Conservation (phyloP, 2,797 vertebrate species). For the Mus minutoides region DNA sequence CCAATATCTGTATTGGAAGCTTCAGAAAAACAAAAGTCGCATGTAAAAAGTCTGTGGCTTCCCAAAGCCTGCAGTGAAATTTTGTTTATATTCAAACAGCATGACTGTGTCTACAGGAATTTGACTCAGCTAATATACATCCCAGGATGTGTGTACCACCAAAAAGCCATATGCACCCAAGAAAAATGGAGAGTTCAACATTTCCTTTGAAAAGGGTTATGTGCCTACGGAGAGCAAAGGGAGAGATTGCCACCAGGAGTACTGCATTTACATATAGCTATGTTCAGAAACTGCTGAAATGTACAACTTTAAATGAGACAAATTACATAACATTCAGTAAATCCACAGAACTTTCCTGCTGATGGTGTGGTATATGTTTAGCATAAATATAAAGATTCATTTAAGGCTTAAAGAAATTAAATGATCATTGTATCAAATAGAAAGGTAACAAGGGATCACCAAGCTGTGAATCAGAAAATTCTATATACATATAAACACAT, state of each 20-base stretch:
- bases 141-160: not conserved
- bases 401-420: not conserved
- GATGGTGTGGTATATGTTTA: not conserved
- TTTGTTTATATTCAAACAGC: not conserved
- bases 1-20: not conserved
- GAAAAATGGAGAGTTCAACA: not conserved
- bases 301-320: not conserved
- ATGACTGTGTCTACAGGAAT: not conserved
- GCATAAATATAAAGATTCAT: not conserved
- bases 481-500: not conserved
- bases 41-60: not conserved
- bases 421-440: not conserved
- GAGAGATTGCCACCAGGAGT: not conserved
- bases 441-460: not conserved
- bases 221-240: not conserved
- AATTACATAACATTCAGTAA: not conserved
- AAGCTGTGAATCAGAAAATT: not conserved
- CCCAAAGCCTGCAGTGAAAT: not conserved
- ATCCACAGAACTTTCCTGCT: not conserved
- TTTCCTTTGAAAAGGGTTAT: not conserved
- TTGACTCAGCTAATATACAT: not conserved
- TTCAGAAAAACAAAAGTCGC: not conserved
- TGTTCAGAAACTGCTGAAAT: not conserved
- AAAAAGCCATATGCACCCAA: not conserved
- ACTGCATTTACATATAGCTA: not conserved